Evolutionary conservation across 1,140 invertebrate species (phyloP).

Genomic region (Phymastichus coffea): DNA sequence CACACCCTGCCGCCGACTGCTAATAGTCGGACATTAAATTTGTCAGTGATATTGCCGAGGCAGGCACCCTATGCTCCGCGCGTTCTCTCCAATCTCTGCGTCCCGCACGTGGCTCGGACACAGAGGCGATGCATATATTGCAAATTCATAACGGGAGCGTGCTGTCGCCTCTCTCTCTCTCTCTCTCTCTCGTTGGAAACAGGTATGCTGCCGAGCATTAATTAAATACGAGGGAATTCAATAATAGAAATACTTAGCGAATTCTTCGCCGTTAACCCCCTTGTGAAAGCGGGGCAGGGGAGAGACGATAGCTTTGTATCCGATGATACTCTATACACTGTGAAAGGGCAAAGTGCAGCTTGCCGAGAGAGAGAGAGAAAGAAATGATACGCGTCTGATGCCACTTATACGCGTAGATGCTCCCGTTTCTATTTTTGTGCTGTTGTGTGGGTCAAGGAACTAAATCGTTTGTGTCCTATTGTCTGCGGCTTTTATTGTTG

Average conservation of each 20-base stretch:
- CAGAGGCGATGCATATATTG: no score
- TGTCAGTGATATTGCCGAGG: constrained; percentile 52
- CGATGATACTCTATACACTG: no score
- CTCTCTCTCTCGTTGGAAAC: background rate
- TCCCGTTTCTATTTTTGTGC: background rate
- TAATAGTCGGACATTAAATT: constrained; percentile 55
- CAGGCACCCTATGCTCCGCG: constrained; percentile 6
- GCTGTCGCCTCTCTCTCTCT: background rate
- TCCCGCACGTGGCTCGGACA: no score
- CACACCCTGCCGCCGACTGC: constrained; percentile 38
- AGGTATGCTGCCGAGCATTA: constrained; percentile 18
- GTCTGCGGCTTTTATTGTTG: background rate
- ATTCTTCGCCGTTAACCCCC: no score
- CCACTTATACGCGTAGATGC: constrained; percentile 14
- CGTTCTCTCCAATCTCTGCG: background rate
- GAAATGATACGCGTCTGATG: constrained; percentile 13
- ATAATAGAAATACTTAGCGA: constrained; percentile 29
- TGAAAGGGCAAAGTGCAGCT: no score
- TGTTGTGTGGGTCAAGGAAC: background rate
- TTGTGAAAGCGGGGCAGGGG: no score
- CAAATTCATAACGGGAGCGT: no score
- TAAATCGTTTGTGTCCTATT: background rate
- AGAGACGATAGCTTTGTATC: no score
- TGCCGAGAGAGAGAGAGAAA: no score
- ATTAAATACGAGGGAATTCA: constrained; percentile 30